Percentiles rank a stretch among this genome's conserved stretches.
Conservation (phyloP, 64 coral and sea anemone species). For the Actinia equina region DNA sequence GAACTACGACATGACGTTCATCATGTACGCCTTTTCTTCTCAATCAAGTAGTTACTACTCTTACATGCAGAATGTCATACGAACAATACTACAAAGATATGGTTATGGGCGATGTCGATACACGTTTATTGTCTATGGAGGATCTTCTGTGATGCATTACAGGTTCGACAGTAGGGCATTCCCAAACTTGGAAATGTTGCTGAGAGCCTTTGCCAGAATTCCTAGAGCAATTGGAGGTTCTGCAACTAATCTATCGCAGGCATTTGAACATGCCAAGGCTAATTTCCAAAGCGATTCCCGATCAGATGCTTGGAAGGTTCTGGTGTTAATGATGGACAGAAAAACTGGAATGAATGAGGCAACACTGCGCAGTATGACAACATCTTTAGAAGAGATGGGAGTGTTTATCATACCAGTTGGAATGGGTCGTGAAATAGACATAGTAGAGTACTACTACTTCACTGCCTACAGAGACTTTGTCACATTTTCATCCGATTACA, state of each 20-base stretch:
- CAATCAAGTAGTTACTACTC: background rate
- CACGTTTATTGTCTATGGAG: slow-evolving; percentile 48
- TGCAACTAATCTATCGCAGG: background rate
- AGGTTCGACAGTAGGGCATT: slow-evolving; percentile 19
- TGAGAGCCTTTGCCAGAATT: background rate
- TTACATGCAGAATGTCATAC: slow-evolving; percentile 26
- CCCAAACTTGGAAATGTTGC: slow-evolving; percentile 17
- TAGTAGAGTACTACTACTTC: slow-evolving; percentile 15
- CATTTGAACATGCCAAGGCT: slow-evolving; percentile 13
- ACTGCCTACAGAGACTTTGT: slow-evolving; percentile 8
- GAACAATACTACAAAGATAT: slow-evolving; percentile 34
- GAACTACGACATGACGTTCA: slow-evolving; percentile 50
- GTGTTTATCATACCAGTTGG: slow-evolving; percentile 11
- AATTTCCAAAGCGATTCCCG: background rate
- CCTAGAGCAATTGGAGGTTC: slow-evolving; percentile 2
- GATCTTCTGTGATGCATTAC: background rate
- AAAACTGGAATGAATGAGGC: background rate
- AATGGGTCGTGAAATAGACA: background rate
- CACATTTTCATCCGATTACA: slow-evolving; percentile 7
- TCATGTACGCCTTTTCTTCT: slow-evolving; percentile 27
- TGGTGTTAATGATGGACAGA: slow-evolving; percentile 40
- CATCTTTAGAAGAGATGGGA: slow-evolving; percentile 9
- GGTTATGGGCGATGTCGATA: slow-evolving; percentile 40
- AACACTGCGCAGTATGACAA: background rate
- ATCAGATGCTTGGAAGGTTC: slow-evolving; percentile 39